These are phyloP conservation scores for Drosophila bocqueti DNA, from an alignment of 1,140 invertebrate genomes.

Conservation along the genomic window DNA sequence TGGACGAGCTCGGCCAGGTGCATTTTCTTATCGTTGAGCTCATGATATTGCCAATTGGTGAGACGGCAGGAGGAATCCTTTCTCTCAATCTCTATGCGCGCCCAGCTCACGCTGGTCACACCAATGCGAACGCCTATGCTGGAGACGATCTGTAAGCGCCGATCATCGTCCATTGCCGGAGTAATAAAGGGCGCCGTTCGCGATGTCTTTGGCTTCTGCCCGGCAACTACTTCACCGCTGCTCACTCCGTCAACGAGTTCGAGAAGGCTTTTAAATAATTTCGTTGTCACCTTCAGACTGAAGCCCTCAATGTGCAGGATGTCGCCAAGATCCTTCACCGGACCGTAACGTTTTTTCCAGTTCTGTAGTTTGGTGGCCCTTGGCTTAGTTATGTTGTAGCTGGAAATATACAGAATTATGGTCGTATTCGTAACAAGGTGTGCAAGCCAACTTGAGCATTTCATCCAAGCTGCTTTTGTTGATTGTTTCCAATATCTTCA, in stretches of 20 bases:
- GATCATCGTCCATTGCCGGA: conserved; percentile 56
- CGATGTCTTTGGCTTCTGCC: conserved; percentile 4
- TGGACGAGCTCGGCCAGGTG: conserved; percentile 71
- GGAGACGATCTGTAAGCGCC: conserved; percentile 42
- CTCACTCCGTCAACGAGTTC: conserved; percentile 2
- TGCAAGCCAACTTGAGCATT: conserved; percentile 41
- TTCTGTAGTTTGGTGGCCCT: conserved; percentile 59
- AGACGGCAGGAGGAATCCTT: conserved; percentile 37
- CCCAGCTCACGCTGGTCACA: conserved; percentile 76
- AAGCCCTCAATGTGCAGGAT: conserved; percentile 77
- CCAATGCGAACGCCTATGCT: conserved; percentile 74
- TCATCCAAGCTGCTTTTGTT: conserved; percentile 51
- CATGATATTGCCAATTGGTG: conserved; percentile 77
- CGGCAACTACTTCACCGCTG: neutral
- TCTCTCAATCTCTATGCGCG: conserved; percentile 55
- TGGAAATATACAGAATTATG: conserved; percentile 19
- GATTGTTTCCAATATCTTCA: conserved; percentile 51
- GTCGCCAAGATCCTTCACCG: conserved; percentile 51
- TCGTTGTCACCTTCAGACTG: conserved; percentile 64
- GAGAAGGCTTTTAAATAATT: conserved; percentile 73
- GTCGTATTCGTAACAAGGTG: neutral
- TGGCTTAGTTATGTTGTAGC: conserved; percentile 76
- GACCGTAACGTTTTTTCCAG: conserved; percentile 69
- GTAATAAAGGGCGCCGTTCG: conserved; percentile 65
- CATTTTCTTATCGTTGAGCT: conserved; percentile 79